These are phyloP conservation scores for Balaeniceps rex DNA, from an alignment of 2,113 vertebrate species.

Conservation along the genomic window DNA sequence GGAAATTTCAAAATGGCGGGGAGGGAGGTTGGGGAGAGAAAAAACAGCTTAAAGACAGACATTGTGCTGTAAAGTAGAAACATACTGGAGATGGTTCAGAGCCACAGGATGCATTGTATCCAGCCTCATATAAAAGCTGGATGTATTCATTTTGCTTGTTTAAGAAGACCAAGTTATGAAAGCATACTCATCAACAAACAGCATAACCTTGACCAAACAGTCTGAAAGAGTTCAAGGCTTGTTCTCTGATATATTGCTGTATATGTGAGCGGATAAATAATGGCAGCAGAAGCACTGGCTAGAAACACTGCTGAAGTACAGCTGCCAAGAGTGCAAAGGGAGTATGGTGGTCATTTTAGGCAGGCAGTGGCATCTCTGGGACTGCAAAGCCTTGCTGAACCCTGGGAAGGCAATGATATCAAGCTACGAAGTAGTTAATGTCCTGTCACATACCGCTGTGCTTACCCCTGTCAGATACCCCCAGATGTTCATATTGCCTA, in stretches of 20 bases:
- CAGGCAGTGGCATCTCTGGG: neutral
- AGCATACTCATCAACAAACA: neutral
- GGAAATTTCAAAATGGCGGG: neutral
- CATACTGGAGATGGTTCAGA: neutral
- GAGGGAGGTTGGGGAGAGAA: accelerated
- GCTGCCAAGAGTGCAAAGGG: neutral
- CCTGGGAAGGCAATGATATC: neutral
- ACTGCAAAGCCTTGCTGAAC: neutral
- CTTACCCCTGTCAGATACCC: neutral
- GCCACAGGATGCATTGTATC: neutral
- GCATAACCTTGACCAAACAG: neutral
- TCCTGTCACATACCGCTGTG: constrained; percentile 24
- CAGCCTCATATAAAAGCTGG: neutral
- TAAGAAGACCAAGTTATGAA: neutral
- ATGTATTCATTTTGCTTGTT: neutral
- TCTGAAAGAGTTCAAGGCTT: neutral
- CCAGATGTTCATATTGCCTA: neutral
- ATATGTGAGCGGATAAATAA: neutral
- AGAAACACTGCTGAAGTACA: neutral
- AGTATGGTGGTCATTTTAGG: neutral
- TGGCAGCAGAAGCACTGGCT: neutral
- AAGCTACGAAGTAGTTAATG: constrained; percentile 12
- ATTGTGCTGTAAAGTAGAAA: neutral
- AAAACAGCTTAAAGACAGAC: neutral
- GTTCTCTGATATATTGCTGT: neutral